Percentiles rank a stretch among this genome's conserved stretches.
phyloP scores from a whole-genome alignment of 1,140 invertebrate genomes.

The Ceratina japonica region DNA sequence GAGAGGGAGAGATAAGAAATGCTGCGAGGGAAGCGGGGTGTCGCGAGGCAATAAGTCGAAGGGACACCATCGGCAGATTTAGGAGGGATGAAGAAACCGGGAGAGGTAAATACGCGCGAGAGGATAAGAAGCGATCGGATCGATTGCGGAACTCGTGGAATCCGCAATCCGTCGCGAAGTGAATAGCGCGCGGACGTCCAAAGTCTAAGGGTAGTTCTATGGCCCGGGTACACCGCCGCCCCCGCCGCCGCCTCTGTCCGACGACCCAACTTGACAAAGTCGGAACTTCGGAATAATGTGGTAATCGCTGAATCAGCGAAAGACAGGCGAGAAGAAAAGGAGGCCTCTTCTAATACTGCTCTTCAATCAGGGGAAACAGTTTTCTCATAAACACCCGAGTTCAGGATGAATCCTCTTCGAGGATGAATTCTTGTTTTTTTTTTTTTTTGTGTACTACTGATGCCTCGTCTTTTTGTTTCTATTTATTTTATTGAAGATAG shows the following conservation, averaged over 20 bases:
- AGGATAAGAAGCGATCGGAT: slow-evolving; percentile 72
- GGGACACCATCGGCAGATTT: slow-evolving; percentile 37
- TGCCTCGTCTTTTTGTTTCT: too few species aligned
- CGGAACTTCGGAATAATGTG: slow-evolving; percentile 58
- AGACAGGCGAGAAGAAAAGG: slow-evolving; percentile 42
- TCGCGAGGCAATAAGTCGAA: slow-evolving; percentile 15
- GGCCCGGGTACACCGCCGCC: slow-evolving; percentile 26
- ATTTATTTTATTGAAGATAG: too few species aligned
- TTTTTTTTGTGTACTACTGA: too few species aligned
- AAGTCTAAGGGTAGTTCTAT: slow-evolving; percentile 56
- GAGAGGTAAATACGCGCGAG: slow-evolving; percentile 64
- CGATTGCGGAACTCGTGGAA: slow-evolving; percentile 73
- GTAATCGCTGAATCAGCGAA: slow-evolving; percentile 65
- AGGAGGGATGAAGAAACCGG: slow-evolving; percentile 56
- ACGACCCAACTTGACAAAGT: slow-evolving; percentile 49
- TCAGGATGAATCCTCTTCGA: too few species aligned
- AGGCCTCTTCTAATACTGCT: slow-evolving; percentile 39
- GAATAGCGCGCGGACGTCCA: slow-evolving; percentile 69
- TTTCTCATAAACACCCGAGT: not conserved
- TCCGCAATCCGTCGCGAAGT: slow-evolving; percentile 74
- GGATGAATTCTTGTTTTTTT: too few species aligned
- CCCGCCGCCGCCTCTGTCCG: slow-evolving; percentile 37
- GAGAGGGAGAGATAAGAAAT: too few species aligned
- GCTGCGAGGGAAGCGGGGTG: not conserved
- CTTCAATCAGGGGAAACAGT: slow-evolving; percentile 38